Base-by-base conservation (phyloP, 1,140 invertebrate species). In the Nixonia krombeini region DNA sequence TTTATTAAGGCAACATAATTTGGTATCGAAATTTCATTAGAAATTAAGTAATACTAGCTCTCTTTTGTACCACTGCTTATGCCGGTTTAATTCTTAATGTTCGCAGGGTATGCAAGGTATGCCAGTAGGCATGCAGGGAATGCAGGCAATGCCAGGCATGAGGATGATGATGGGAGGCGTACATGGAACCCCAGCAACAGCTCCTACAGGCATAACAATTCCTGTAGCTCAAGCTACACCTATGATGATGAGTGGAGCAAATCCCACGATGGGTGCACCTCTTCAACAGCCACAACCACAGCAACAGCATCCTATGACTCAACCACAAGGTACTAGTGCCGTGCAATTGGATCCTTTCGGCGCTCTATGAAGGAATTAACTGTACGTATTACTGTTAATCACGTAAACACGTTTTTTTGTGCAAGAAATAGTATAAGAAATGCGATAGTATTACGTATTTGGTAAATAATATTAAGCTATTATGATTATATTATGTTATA, bases 301-400 rank as follows among this genome's bases (percentile, higher is more conserved):
- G n/a, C n/a, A n/a, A 61, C 4, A 50, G 56, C 64, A 59, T 35
- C 45, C 68, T 61, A 70, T 77, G 47, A 63, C 73, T 61, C 79
- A 78, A 50, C 64, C 77, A 42, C 78, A 82, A 49, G 75, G 71
- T n/a, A n/a, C n/a, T 71, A 84, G 83, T 58, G 77, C 77, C 57
- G 80, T 85, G 44, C 84, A 85, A 55, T 76, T 86, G 33, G 85
- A 86, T 77, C 85, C 85, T 26, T 86, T 86, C 58, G 85, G 85
- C 79, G 84, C 84, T 75, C 82, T 86, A 59, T 86, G 82, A 85
- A 80, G 61, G 64, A 72, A 72, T 73, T 82, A 82, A 5, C 38
- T 42, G n/a, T n/a, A n/a, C n/a, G n/a, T n/a, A n/a, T n/a, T n/a
- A n/a, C n/a, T n/a, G n/a, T n/a, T n/a, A n/a, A n/a, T n/a, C n/a